phyloP scores from a whole-genome alignment of 2,113 vertebrate species.

The Tragulus kanchil region DNA sequence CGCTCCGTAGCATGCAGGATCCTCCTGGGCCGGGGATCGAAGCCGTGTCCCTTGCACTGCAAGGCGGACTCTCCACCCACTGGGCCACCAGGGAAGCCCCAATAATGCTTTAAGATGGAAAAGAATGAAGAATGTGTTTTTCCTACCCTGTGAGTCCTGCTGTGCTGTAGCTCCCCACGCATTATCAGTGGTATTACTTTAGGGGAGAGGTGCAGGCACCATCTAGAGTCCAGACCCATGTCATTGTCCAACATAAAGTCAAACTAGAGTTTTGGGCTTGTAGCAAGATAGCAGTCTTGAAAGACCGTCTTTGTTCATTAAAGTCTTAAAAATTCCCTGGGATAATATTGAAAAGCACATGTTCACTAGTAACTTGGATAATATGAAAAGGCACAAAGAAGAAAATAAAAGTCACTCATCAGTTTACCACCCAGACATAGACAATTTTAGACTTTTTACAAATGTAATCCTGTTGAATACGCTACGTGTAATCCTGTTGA shows the following conservation, averaged over 20 bases:
- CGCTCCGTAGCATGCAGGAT: too few species aligned
- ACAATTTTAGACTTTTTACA: neutral
- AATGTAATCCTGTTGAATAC: neutral
- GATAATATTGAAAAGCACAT: too few species aligned
- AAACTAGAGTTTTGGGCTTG: neutral
- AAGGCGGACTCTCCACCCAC: too few species aligned
- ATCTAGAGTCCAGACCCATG: neutral
- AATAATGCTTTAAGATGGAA: neutral
- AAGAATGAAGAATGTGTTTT: neutral
- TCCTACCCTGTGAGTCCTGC: neutral
- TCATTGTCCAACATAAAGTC: neutral
- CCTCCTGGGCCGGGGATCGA: too few species aligned
- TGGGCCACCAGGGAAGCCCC: too few species aligned
- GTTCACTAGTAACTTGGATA: neutral
- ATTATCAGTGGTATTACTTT: neutral
- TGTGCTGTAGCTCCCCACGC: neutral
- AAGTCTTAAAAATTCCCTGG: slow-evolving; percentile 18
- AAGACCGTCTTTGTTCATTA: neutral
- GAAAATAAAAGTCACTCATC: neutral
- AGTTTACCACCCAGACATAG: neutral
- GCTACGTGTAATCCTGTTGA: too few species aligned
- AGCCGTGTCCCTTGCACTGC: too few species aligned
- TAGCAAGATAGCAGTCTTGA: neutral
- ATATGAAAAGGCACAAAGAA: neutral
- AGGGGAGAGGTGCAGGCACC: neutral